These are phyloP conservation scores for Zaprionus davidi DNA, from an alignment of 1,140 invertebrate genomes.

Conservation along the genomic window DNA sequence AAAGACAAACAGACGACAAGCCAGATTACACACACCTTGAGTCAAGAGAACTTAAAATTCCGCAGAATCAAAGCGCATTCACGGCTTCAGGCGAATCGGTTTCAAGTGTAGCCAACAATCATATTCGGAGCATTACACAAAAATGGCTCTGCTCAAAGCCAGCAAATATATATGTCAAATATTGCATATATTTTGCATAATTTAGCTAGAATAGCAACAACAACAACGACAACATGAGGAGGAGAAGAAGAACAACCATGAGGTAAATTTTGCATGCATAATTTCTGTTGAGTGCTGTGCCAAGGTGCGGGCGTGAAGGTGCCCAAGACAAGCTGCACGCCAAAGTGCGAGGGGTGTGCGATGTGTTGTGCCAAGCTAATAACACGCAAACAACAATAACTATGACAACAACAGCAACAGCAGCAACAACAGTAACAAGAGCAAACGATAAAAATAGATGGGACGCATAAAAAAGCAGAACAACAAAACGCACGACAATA, in stretches of 20 bases:
- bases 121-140: conserved; percentile 41
- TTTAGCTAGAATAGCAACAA: conserved; percentile 23
- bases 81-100: neutral
- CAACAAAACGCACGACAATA: conserved; percentile 71
- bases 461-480: conserved; percentile 63
- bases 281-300: conserved; percentile 54
- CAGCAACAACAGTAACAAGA: conserved; percentile 25
- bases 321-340: conserved; percentile 30
- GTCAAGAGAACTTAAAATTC: neutral
- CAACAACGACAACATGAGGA: conserved; percentile 24
- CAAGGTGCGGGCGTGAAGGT: conserved; percentile 68
- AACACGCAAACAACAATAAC: conserved; percentile 62
- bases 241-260: conserved; percentile 50
- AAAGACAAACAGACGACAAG: neutral
- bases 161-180: conserved; percentile 65
- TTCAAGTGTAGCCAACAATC: conserved; percentile 32
- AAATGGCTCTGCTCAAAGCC: conserved; percentile 33
- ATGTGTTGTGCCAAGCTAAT: conserved; percentile 61
- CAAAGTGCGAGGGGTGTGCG: conserved; percentile 16
- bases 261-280: conserved; percentile 67
- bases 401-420: conserved; percentile 32
- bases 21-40: neutral
- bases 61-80: neutral
- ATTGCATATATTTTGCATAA: conserved; percentile 76
- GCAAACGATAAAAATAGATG: conserved; percentile 57